Conservation (phyloP, 2,888 invertebrate genomes). For the Notodonta dromedarius region DNA sequence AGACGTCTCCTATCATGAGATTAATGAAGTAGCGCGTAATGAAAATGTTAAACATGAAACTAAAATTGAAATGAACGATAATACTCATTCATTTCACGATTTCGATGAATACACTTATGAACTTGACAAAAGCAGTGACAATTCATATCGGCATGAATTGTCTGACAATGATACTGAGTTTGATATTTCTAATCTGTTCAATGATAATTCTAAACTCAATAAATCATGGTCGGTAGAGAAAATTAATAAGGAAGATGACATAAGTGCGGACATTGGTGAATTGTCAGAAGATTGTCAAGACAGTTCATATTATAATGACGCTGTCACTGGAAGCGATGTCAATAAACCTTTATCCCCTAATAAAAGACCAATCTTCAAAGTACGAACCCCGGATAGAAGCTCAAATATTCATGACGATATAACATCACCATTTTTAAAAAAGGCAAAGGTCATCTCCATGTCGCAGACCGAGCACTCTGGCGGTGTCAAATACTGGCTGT, state of each 20-base stretch:
- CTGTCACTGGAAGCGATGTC: not conserved
- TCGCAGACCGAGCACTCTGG: conserved; percentile 69
- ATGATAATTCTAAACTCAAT: not conserved
- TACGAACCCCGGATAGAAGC: conserved; percentile 5
- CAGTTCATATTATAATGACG: conserved; percentile 15
- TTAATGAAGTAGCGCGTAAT: not conserved
- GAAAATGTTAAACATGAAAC: too few species aligned
- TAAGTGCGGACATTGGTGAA: not conserved
- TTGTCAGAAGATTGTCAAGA: not conserved
- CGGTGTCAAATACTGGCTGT: conserved; percentile 77
- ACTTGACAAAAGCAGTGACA: not conserved
- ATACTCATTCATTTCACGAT: not conserved
- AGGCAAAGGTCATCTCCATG: conserved; percentile 67
- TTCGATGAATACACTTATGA: not conserved
- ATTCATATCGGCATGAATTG: not conserved
- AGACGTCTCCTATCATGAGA: not conserved
- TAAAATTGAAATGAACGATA: not conserved
- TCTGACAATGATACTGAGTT: not conserved
- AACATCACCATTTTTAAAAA: conserved; percentile 65
- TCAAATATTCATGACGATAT: conserved; percentile 15
- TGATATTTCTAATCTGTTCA: not conserved
- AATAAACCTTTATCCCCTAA: conserved; percentile 52
- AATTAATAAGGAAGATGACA: not conserved
- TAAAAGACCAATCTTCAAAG: conserved; percentile 48
- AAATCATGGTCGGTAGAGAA: not conserved